Base-by-base conservation (phyloP, 2,113 vertebrate genomes). In the Megalops atlanticus region DNA sequence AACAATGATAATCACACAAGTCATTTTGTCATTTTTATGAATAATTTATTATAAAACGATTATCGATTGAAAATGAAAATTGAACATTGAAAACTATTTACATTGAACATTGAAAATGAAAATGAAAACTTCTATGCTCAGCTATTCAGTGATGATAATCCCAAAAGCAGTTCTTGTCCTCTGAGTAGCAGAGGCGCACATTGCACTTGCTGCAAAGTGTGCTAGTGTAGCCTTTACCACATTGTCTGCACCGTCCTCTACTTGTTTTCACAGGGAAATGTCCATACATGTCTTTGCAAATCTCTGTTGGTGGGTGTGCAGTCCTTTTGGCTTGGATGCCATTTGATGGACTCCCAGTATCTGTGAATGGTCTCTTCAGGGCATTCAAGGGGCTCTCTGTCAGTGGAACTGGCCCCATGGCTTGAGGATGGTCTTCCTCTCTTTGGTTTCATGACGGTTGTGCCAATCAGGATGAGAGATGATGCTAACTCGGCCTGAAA, bases 201-300 rank as follows among this genome's bases (percentile, higher is more conserved):
- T 80, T 15, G 27, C 79, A 84, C 64, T 84, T 80, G 21, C 52
- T 77, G 39, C 78, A 80, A 0, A 36, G 39, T 0, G 31, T 71
- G 24, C 27, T 77, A 1, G 78, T 72, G 38, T 81, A 73, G 4
- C 83, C 74, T 36, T 77, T 45, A 33, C 1, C 33, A 33, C 79
- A 81, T 43, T 84, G 43, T 78, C 45, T 74, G 79, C 83, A 81
- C 75, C 24, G 21, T 36, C 52, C 75, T 84, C n/a, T 78, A 31
- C 74, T 77, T 31, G 40, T 74, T 39, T 81, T 81, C 36, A 84
- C 27, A 1, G 76, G 69, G 15, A 81, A 84, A 69, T 84, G 80
- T 81, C 12, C 79, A 35, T 58, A 36, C 15, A 35, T 27, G 35
- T 84, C 40, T 35, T 40, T 72, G 74, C 27, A 24, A 24, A 81